These are phyloP conservation scores for Brachionus plicatilis DNA, from an alignment of 1,140 invertebrate species.

Conservation along the genomic window DNA sequence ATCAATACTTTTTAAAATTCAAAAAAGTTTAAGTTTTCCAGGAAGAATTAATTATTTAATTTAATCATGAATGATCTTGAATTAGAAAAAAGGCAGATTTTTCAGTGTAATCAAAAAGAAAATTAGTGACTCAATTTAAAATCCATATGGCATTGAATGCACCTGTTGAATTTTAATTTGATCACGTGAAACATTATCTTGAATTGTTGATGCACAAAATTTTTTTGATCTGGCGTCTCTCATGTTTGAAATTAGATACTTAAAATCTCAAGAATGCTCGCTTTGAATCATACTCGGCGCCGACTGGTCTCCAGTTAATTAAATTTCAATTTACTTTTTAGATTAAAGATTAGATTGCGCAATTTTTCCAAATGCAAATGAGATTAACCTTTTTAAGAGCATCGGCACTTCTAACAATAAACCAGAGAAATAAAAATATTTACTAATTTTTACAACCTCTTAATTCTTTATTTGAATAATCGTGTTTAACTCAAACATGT, in stretches of 20 bases:
- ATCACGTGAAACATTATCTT: neutral
- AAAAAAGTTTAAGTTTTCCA: too few species aligned
- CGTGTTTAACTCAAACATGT: neutral
- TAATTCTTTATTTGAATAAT: neutral
- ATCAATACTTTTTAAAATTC: too few species aligned
- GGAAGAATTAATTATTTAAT: too few species aligned
- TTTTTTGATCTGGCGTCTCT: neutral
- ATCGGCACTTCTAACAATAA: neutral
- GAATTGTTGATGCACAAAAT: neutral
- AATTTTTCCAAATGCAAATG: neutral
- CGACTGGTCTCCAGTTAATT: neutral
- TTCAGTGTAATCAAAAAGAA: too few species aligned
- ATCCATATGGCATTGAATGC: neutral
- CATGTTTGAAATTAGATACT: neutral
- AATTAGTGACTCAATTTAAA: neutral
- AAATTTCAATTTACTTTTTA: neutral
- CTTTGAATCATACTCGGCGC: neutral
- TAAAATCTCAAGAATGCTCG: neutral
- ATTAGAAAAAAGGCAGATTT: too few species aligned
- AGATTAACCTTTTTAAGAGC: neutral
- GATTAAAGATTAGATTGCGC: neutral
- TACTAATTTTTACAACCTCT: neutral
- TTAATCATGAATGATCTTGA: too few species aligned
- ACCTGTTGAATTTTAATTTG: neutral
- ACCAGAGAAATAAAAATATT: neutral